Evolutionary conservation across 2,797 vertebrate species (phyloP).

Genomic region (Cottoperca gobio): DNA sequence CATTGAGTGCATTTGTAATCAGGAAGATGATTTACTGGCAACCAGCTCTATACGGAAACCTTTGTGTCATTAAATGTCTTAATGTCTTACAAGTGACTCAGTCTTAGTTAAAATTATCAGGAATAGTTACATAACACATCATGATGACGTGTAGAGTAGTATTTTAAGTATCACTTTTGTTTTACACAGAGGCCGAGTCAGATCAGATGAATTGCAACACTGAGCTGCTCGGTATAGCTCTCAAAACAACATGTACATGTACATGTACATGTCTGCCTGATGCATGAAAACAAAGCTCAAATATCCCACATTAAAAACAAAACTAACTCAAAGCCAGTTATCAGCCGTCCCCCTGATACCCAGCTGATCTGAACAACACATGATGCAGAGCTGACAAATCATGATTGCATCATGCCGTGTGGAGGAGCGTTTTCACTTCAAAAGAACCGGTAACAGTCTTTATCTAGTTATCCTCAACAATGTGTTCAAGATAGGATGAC

Average conservation of each 20-base stretch:
- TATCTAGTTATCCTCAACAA: background rate
- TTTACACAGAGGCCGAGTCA: conserved; percentile 8
- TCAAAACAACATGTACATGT: conserved; percentile 8
- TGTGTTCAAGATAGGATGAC: background rate
- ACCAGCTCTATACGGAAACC: too few relatives aligned
- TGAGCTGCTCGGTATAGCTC: background rate
- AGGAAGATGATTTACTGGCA: background rate
- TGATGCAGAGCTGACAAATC: conserved; percentile 24
- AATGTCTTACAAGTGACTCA: too few relatives aligned
- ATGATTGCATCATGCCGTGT: conserved; percentile 1
- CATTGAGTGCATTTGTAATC: background rate
- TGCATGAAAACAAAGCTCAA: background rate
- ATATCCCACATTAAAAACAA: conserved; percentile 8
- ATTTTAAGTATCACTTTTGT: conserved; percentile 47
- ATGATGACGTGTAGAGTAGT: background rate
- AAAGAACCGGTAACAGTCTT: too few relatives aligned
- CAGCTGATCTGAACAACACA: conserved; percentile 18
- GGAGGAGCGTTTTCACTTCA: too few relatives aligned
- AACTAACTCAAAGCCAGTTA: conserved; percentile 4
- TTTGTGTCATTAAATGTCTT: background rate
- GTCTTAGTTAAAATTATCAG: too few relatives aligned
- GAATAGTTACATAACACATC: too few relatives aligned
- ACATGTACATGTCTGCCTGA: background rate
- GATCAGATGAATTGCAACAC: conserved; percentile 22
- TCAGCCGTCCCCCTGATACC: conserved; percentile 10